Conservation (phyloP, 1,140 invertebrate species). For the Agrilus planipennis region DNA sequence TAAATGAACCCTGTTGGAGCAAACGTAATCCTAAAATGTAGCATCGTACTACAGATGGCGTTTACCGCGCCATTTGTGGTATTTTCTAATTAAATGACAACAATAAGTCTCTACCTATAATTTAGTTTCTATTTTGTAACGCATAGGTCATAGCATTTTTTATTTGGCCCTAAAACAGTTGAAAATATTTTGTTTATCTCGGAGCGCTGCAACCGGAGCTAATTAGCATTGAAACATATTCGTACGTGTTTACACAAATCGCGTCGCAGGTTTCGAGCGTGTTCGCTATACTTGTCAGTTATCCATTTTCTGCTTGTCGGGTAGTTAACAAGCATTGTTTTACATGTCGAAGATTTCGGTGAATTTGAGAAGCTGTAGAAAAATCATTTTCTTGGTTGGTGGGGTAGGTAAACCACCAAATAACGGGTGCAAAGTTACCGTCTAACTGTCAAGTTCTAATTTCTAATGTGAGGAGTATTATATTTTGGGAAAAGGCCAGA, state of each 20-base stretch:
- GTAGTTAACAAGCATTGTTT: constrained; percentile 1
- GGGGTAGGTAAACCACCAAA: constrained; percentile 15
- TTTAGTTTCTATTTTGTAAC: too few species aligned
- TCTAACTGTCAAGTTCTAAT: constrained; percentile 23
- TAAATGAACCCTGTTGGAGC: too few species aligned
- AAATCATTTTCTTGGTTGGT: constrained; percentile 10
- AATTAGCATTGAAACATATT: constrained; percentile 5
- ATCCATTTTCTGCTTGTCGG: background rate
- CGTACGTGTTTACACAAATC: constrained; percentile 2
- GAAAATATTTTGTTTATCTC: constrained; percentile 10
- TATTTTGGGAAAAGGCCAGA: constrained; percentile 23
- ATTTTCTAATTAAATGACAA: too few species aligned
- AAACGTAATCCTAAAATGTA: too few species aligned
- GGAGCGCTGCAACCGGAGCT: constrained; percentile 7
- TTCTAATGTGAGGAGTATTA: constrained; percentile 19
- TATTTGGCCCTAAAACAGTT: constrained; percentile 6
- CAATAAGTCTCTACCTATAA: too few species aligned
- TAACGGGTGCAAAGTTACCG: constrained; percentile 24
- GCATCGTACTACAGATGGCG: too few species aligned
- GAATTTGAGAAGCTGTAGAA: constrained; percentile 3
- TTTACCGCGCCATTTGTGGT: too few species aligned
- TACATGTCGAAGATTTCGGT: constrained; percentile 3
- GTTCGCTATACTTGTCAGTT: background rate
- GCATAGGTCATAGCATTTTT: constrained; percentile 6
- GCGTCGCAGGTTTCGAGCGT: background rate